Percentiles rank a stretch among this genome's conserved stretches.
These are phyloP conservation scores for Gymnobelideus leadbeateri DNA, from an alignment of 2,113 vertebrate genomes.

Conservation along the genomic window DNA sequence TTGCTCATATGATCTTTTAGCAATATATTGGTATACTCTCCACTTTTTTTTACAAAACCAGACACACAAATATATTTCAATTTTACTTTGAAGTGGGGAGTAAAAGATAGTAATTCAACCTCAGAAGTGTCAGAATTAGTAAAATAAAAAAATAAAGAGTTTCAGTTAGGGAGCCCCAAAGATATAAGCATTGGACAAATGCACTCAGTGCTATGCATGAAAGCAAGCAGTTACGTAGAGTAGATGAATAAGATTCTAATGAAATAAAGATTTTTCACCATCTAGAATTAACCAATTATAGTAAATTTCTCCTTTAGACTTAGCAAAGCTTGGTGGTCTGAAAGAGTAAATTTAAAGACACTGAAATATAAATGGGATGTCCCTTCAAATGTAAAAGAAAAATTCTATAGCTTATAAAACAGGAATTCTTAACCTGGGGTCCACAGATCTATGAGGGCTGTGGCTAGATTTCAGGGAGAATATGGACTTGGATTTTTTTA, in stretches of 20 bases:
- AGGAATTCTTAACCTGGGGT: not conserved
- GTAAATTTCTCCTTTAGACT: not conserved
- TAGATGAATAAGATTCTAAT: slow-evolving; percentile 28
- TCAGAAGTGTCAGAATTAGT: slow-evolving; percentile 53
- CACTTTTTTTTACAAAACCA: not conserved
- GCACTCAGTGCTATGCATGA: not conserved
- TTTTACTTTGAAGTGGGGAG: not conserved
- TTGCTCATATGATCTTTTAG: not conserved
- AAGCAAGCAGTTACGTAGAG: not conserved
- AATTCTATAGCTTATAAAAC: not conserved
- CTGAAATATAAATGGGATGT: not conserved
- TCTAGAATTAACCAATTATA: not conserved
- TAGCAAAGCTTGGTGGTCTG: not conserved
- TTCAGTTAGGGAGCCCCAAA: slow-evolving; percentile 37
- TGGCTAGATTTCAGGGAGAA: no score
- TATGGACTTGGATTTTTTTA: no score
- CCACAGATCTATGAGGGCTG: not conserved
- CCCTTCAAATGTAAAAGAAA: not conserved
- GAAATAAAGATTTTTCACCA: slow-evolving; percentile 54
- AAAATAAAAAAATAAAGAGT: not conserved
- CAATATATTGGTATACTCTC: slow-evolving; percentile 2
- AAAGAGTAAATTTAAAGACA: not conserved
- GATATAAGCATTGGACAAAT: slow-evolving; percentile 58
- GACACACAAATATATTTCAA: not conserved
- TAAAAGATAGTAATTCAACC: not conserved